Percentiles rank a stretch among this genome's conserved stretches.
Evolutionary conservation across 2,888 invertebrate species (phyloP).

Genomic region (Palloptera scutellata): DNA sequence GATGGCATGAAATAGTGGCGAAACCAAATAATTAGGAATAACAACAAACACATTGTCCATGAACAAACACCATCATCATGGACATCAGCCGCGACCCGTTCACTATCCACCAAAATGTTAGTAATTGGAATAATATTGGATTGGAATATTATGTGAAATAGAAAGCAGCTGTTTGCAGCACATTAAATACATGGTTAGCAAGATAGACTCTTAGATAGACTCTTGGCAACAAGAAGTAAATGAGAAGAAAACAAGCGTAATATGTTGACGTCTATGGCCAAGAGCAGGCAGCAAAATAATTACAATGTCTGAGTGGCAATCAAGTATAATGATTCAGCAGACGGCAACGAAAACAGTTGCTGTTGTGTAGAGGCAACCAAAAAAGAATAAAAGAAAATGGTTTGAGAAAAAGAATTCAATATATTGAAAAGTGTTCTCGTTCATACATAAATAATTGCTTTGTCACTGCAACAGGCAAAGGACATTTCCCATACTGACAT

Average conservation of each 20-base stretch:
- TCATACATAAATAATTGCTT: slow-evolving; percentile 43
- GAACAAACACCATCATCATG: not conserved
- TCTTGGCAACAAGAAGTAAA: slow-evolving; percentile 2
- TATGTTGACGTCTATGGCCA: slow-evolving; percentile 2
- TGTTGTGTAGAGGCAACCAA: slow-evolving; percentile 17
- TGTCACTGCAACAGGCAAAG: slow-evolving; percentile 45
- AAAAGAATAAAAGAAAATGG: slow-evolving; percentile 5
- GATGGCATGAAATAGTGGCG: slow-evolving; percentile 3
- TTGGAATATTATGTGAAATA: too few species aligned
- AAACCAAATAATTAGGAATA: slow-evolving; percentile 20
- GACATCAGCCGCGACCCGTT: not conserved
- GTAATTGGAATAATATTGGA: not conserved
- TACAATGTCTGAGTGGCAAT: slow-evolving; percentile 45
- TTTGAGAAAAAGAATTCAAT: not conserved
- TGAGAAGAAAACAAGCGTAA: not conserved
- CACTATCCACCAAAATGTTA: not conserved
- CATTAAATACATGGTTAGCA: not conserved
- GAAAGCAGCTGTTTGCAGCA: too few species aligned
- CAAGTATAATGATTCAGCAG: slow-evolving; percentile 52
- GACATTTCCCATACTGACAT: not conserved
- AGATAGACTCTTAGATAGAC: not conserved
- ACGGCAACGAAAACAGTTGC: slow-evolving; percentile 37
- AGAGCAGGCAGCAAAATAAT: slow-evolving; percentile 17
- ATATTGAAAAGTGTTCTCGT: slow-evolving; percentile 17
- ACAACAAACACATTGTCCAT: slow-evolving; percentile 12